These are phyloP conservation scores for Emydoidea blandingii DNA, from an alignment of 2,797 vertebrate genomes.

Conservation along the genomic window DNA sequence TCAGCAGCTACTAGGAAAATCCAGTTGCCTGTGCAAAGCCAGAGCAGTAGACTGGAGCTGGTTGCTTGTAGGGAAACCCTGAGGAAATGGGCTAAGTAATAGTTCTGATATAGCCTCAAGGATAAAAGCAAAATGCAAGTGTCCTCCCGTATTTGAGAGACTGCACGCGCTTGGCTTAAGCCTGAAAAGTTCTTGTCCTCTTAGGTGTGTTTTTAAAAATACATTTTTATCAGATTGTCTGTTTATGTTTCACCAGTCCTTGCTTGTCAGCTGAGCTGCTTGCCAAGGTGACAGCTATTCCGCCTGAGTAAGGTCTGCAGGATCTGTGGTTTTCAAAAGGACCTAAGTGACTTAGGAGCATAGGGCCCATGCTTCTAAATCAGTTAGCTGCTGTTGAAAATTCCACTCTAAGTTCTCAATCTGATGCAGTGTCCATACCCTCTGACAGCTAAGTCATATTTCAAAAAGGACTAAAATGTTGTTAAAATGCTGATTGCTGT, in stretches of 20 bases:
- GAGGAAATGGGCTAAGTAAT: background rate
- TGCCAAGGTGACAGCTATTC: constrained; percentile 20
- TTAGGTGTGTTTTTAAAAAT: background rate
- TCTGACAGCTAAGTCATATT: background rate
- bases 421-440: background rate
- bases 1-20: background rate
- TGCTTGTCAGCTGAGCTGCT: background rate
- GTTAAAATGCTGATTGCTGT: background rate
- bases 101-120: background rate
- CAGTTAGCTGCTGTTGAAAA: background rate
- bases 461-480: background rate
- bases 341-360: background rate
- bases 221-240: background rate
- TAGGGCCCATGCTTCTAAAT: background rate
- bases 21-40: background rate
- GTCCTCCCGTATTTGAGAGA: background rate
- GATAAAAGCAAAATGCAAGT: background rate
- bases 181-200: constrained; percentile 5
- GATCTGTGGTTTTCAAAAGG: background rate
- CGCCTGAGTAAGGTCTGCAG: background rate
- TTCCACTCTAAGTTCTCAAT: background rate
- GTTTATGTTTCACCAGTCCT: background rate
- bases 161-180: background rate
- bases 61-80: background rate
- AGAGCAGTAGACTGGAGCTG: background rate